phyloP scores from a whole-genome alignment of 2,797 vertebrate species.

The Coranthus polyacanthus region DNA sequence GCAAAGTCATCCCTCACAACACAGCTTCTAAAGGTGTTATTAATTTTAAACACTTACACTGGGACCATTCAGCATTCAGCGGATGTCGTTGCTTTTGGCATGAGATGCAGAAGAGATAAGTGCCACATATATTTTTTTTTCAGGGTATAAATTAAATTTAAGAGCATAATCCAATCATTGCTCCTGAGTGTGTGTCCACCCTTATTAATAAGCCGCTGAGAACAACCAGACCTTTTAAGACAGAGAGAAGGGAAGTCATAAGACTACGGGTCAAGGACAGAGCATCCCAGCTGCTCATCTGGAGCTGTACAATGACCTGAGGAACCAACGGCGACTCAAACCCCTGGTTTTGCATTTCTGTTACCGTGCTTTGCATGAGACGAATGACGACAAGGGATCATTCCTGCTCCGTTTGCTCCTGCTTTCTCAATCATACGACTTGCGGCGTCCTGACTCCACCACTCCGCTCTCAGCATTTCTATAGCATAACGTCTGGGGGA shows the following conservation, averaged over 20 bases:
- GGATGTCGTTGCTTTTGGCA: neutral
- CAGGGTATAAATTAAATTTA: constrained; percentile 23
- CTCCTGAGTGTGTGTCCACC: constrained; percentile 8
- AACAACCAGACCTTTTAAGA: constrained; percentile 37
- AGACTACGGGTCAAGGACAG: constrained; percentile 5
- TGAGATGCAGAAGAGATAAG: constrained; percentile 2
- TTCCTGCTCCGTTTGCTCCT: constrained; percentile 3
- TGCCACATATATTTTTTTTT: constrained; percentile 9
- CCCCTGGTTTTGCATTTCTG: constrained; percentile 52
- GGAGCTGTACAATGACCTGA: neutral
- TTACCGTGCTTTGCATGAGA: constrained; percentile 40
- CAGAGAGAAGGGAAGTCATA: constrained; percentile 12
- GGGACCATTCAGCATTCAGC: neutral
- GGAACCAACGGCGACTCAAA: constrained; percentile 1
- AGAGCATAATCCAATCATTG: constrained; percentile 27
- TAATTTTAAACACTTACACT: constrained; percentile 18
- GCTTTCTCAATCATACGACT: constrained; percentile 17
- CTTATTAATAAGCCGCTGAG: constrained; percentile 20
- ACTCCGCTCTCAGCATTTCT: constrained; percentile 51
- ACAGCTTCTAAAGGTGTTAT: constrained; percentile 10
- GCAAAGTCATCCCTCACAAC: constrained; percentile 6
- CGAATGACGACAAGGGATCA: constrained; percentile 11
- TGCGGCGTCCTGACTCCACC: constrained; percentile 13
- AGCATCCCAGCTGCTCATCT: constrained; percentile 1
- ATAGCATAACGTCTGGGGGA: constrained; percentile 27